Conservation (phyloP, 1,140 invertebrate genomes). For the Prorops nasuta region DNA sequence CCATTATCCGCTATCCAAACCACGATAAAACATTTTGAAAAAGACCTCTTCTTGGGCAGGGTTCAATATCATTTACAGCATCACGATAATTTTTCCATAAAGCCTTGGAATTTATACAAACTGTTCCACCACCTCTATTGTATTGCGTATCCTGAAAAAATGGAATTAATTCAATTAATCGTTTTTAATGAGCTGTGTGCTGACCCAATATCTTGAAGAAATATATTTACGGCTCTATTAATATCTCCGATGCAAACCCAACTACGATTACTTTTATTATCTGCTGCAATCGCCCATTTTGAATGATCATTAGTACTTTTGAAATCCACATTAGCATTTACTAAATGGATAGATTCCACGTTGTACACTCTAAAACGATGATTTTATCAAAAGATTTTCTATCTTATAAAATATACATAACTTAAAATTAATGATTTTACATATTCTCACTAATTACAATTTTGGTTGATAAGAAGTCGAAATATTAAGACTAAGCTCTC, state of each 20-base stretch:
- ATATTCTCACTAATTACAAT: too few species aligned
- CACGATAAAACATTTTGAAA: not conserved
- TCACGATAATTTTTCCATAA: conserved; percentile 60
- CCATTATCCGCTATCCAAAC: not conserved
- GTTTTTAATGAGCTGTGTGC: conserved; percentile 6
- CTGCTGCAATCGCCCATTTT: conserved; percentile 81
- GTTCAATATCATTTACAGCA: conserved; percentile 50
- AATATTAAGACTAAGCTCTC: not conserved
- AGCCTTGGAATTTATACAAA: conserved; percentile 64
- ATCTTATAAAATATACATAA: too few species aligned
- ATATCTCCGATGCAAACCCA: conserved; percentile 93
- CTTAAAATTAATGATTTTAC: not conserved
- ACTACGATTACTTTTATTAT: conserved; percentile 54
- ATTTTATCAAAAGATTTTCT: too few species aligned
- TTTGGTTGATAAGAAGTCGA: too few species aligned
- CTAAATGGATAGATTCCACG: conserved; percentile 62
- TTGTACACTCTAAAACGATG: conserved; percentile 70
- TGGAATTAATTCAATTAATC: conserved; percentile 12
- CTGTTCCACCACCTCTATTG: conserved; percentile 76
- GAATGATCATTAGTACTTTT: conserved; percentile 82
- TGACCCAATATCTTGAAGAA: not conserved
- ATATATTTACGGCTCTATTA: conserved; percentile 75
- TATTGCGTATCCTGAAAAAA: conserved; percentile 69
- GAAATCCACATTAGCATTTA: conserved; percentile 62
- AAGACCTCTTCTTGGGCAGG: conserved; percentile 33